Percentiles rank a stretch among this genome's conserved stretches.
Conservation (phyloP, 2,888 invertebrate species). For the Thumatha senex region DNA sequence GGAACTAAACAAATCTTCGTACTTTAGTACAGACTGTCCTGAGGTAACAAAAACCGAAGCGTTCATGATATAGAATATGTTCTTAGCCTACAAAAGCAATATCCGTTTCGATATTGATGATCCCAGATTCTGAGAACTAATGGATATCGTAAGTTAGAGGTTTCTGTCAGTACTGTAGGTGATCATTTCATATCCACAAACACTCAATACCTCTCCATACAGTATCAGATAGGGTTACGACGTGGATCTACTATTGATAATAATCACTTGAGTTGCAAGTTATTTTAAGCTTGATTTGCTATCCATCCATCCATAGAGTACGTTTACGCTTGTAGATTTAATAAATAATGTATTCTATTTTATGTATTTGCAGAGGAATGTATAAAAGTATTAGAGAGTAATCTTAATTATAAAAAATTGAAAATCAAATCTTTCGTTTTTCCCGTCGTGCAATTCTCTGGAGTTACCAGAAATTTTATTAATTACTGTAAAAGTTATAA, state of each 20-base stretch:
- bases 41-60: neutral
- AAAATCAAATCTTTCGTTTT: too few relatives aligned
- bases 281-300: too few relatives aligned
- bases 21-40: neutral
- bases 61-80: constrained; percentile 2
- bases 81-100: neutral
- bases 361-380: too few relatives aligned
- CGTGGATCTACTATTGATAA: too few relatives aligned
- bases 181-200: neutral
- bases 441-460: too few relatives aligned
- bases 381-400: too few relatives aligned
- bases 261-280: too few relatives aligned
- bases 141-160: neutral
- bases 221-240: neutral
- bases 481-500: neutral
- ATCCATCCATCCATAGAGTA: too few relatives aligned
- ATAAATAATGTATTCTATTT: too few relatives aligned
- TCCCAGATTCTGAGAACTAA: neutral
- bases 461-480: neutral
- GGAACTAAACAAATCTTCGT: neutral
- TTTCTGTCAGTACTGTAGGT: neutral
- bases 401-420: too few relatives aligned
- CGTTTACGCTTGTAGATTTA: too few relatives aligned
- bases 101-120: neutral
- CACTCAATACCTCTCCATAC: neutral